Base-by-base conservation (phyloP, 2,113 vertebrate species). In the Forbesichthys agassizii region DNA sequence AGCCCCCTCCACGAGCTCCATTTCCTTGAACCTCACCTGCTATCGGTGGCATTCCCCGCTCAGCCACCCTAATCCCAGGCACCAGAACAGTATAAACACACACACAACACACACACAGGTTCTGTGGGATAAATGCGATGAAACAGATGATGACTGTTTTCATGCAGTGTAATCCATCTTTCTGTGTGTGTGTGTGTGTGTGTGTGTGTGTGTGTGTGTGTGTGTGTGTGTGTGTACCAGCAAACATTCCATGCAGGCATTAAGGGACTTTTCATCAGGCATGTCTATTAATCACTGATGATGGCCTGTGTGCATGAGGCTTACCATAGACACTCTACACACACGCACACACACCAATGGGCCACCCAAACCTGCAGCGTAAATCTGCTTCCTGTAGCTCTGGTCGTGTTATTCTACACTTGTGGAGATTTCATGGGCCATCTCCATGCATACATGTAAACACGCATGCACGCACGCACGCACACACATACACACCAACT, bases 121-220 rank as follows among this genome's bases (percentile, higher is more conserved):
- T 56, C n/a, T 42, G 57, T 12, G 54, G 61, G 68, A 52, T 75
- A 66, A 66, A 78, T 47, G 65, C 61, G 49, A 78, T 83, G 69
- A 73, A 73, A 78, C 64, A 77, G 46, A 80, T 48, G 71, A 74
- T 61, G 61, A 70, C 78, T 82, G 69, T 81, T 84, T 66, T 49
- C 54, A 73, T 69, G 66, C 64, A 66, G 65, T 47, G 51, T 80
- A 88, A 87, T 88, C 81, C 75, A 55, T 75, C 71, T 84, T 73
- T 72, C 72, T 72, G 61, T 66, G 27, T 42, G 64, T 65, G 49
- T 65, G 64, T 65, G 64, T 36, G 51, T 52, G 33, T 64, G 48
- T 54, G 51, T n/a, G 51, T 66, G 64, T 54, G 51, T 16, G 64
- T 54, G 51, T 33, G 51, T 55, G 64, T 12, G 49, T 54, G 27